Evolutionary conservation across 2,113 vertebrate genomes (phyloP).

Genomic region (Pseudorhombus dupliciocellatus): DNA sequence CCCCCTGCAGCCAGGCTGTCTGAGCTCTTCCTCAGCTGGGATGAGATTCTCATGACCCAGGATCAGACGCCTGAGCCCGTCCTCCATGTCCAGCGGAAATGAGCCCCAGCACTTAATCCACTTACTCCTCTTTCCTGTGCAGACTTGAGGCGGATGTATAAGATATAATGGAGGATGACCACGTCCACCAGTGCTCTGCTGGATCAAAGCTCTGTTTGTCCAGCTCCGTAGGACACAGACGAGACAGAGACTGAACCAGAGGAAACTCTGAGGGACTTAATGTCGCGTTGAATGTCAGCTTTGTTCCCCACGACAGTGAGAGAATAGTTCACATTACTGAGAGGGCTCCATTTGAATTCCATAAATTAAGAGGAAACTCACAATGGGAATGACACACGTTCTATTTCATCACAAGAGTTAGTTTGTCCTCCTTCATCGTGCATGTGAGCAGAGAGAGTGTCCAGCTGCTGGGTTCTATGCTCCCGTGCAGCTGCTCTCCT

Average conservation of each 20-base stretch:
- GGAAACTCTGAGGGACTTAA: slow-evolving; percentile 41
- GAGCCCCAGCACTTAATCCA: slow-evolving; percentile 35
- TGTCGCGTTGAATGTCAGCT: slow-evolving; percentile 65
- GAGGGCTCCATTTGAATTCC: slow-evolving; percentile 25
- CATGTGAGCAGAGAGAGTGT: too few relatives aligned
- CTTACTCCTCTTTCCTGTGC: neutral
- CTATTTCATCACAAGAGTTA: too few relatives aligned
- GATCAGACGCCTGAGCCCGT: slow-evolving; percentile 27
- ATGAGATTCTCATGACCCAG: slow-evolving; percentile 64
- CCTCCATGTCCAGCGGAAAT: slow-evolving; percentile 31
- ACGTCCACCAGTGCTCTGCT: slow-evolving; percentile 17
- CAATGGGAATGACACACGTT: neutral
- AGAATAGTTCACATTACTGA: slow-evolving; percentile 56
- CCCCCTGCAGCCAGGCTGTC: slow-evolving; percentile 28
- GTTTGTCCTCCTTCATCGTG: too few relatives aligned
- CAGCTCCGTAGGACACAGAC: slow-evolving; percentile 6
- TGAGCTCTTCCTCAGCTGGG: slow-evolving; percentile 28
- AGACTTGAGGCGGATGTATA: neutral
- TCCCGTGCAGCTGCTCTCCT: slow-evolving; percentile 66
- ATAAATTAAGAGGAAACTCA: neutral
- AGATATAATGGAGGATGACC: neutral
- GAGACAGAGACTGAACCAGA: neutral
- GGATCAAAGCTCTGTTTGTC: slow-evolving; percentile 20
- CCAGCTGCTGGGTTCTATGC: slow-evolving; percentile 1
- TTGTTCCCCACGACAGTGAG: slow-evolving; percentile 58